Base-by-base conservation (phyloP, 2,113 vertebrate genomes). In the Excalfactoria chinensis region DNA sequence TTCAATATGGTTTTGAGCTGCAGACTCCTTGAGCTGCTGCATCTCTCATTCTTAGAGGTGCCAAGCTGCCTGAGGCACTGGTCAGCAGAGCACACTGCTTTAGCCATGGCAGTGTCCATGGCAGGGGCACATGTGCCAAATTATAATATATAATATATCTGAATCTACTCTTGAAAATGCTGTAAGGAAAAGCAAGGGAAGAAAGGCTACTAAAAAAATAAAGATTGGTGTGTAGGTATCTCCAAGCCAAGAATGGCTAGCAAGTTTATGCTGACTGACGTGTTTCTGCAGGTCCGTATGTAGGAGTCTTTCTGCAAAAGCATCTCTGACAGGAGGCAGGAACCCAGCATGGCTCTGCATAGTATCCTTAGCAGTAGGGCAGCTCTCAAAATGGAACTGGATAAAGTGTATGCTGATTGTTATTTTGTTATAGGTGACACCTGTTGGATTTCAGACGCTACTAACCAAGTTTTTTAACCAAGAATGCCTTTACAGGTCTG, bases 71-170 rank as follows among this genome's bases (percentile, higher is more conserved):
- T 32, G 46, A 58, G 67, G 20, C 44, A 72, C 41, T 26, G 55
- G 23, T 30, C 43, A 64, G 66, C 6, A 2, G 26, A 70, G 59
- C 32, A 15, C 2, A 13, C 2, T 0, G 0, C 51, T 23, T 73
- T 11, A 7, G 23, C 60, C 46, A 25, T 15, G 69, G 44, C 25
- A 28, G 20, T 11, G 15, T 80, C 6, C 11, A 25, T 66, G 28
- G 14, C 37, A 6, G 8, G 9, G 22, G 3, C 12, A 1, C 63
- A 32, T 48, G 70, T 80, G 44, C 12, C 34, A 43, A n/a, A n/a
- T n/a, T n/a, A n/a, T n/a, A n/a, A n/a, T n/a, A n/a, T n/a, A n/a
- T n/a, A n/a, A n/a, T n/a, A n/a, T n/a, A n/a, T n/a, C 21, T 76
- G 56, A 37, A 46, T 87, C 51, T 72, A 67, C 32, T 35, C 77